These are phyloP conservation scores for Heliconius cydno DNA, from an alignment of 2,888 invertebrate species.

Conservation along the genomic window DNA sequence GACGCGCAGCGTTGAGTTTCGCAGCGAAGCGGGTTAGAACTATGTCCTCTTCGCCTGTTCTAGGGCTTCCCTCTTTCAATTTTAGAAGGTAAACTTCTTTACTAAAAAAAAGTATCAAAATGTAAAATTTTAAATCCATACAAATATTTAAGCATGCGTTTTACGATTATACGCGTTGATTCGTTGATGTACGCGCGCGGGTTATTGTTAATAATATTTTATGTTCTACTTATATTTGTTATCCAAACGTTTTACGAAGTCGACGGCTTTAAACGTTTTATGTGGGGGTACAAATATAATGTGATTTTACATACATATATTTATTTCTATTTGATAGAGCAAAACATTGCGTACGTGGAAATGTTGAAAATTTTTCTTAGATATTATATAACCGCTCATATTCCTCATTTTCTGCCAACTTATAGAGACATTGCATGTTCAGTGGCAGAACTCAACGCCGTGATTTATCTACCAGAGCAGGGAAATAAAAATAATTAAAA, in stretches of 20 bases:
- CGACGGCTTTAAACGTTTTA: slow-evolving; percentile 61
- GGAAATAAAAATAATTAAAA: background rate
- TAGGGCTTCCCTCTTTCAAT: background rate
- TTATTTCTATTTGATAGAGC: background rate
- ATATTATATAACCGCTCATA: too few species aligned
- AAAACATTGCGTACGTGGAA: background rate
- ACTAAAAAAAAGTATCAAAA: background rate
- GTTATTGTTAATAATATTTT: slow-evolving; percentile 73
- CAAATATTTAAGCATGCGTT: slow-evolving; percentile 32
- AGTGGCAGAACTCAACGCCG: background rate
- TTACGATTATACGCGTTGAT: slow-evolving; percentile 55
- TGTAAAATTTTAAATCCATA: background rate
- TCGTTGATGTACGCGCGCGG: slow-evolving; percentile 56
- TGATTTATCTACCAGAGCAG: background rate
- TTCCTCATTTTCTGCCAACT: too few species aligned
- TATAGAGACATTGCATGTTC: too few species aligned
- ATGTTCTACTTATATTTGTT: slow-evolving; percentile 65
- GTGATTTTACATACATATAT: slow-evolving; percentile 14
- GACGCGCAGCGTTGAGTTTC: too few species aligned
- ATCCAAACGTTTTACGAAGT: slow-evolving; percentile 68
- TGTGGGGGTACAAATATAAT: slow-evolving; percentile 44
- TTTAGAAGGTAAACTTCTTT: background rate
- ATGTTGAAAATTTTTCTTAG: too few species aligned
- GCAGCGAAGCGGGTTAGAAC: too few species aligned
- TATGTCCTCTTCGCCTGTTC: too few species aligned